Conservation (phyloP, 2,113 vertebrate species). For the Oryzias celebensis region DNA sequence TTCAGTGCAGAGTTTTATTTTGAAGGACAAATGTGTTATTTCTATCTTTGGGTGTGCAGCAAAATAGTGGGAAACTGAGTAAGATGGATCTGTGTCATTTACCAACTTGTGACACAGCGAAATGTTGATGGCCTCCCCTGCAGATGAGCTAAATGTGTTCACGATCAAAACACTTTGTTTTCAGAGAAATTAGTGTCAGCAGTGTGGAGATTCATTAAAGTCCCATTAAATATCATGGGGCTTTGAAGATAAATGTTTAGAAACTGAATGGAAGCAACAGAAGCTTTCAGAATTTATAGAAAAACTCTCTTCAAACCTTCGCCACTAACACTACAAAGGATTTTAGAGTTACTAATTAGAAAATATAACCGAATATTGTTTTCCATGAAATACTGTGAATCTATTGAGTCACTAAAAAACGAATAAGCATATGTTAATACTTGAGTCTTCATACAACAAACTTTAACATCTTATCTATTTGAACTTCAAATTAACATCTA, state of each 20-base stretch:
- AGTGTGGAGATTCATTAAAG: not conserved
- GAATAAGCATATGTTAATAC: too few species aligned
- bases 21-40: not conserved
- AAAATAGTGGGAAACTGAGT: not conserved
- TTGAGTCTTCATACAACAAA: too few species aligned
- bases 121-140: not conserved
- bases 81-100: not conserved
- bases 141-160: not conserved
- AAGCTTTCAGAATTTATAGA: not conserved
- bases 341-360: too few species aligned
- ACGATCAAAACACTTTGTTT: conserved; percentile 6
- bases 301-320: not conserved
- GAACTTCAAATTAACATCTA: too few species aligned
- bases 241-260: conserved; percentile 5
- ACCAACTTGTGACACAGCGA: not conserved
- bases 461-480: too few species aligned
- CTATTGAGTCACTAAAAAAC: too few species aligned
- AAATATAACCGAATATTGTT: too few species aligned
- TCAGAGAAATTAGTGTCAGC: conserved; percentile 6
- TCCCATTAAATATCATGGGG: conserved; percentile 11
- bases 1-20: not conserved
- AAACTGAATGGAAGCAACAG: not conserved
- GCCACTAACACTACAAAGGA: too few species aligned
- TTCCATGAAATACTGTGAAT: too few species aligned
- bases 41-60: not conserved